Base-by-base conservation (phyloP, 2,888 invertebrate genomes). In the Antheraea yamamai region DNA sequence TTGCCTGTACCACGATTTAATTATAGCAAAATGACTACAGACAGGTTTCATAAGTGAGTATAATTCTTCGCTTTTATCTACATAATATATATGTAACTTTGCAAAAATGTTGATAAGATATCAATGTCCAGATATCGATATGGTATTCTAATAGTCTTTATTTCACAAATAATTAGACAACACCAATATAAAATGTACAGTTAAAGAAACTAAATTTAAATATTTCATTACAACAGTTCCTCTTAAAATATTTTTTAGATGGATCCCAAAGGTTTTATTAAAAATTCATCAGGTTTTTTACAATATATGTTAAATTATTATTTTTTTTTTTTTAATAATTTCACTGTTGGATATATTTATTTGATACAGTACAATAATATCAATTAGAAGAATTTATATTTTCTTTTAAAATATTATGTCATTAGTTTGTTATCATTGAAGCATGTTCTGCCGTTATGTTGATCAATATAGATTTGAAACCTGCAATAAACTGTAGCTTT, bases 11-110 rank as follows among this genome's bases (percentile, higher is more conserved):
- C 64, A 55, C 79, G 75, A 78, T 78, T 77, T 81, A 78, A 75
- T 76, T 76, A 39, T 75, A 77, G 72, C 79, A 91, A 88, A 87
- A 96, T 96, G 96, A 94, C 95, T 82, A 96, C 96, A 72, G 95
- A 96, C 88, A 93, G 96, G 88, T 96, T 95, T 88, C 96, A 96
- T 88, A 96, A 96, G 96, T 96, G 91, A 95, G 96, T 95, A 81
- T 76, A 76, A 77, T 77, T 70, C n/a, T 77, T 73, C 66, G 76
- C 76, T 72, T 78, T 80, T 74, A 75, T 80, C 79, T 78, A 76
- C 66, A 73, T 76, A 68, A 76, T 78, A 66, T 66, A 10, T 70
- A 39, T n/a, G 70, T 70, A 39, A 35, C 70, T 23, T 79, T 80
- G 78, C 81, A 81, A 79, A 79, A 76, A 76, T 76, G 76, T 79